Evolutionary conservation across 2,797 vertebrate genomes (phyloP), one percentile per base, ranked within the genome.

Genomic region (Platyrinchus mystaceus): DNA sequence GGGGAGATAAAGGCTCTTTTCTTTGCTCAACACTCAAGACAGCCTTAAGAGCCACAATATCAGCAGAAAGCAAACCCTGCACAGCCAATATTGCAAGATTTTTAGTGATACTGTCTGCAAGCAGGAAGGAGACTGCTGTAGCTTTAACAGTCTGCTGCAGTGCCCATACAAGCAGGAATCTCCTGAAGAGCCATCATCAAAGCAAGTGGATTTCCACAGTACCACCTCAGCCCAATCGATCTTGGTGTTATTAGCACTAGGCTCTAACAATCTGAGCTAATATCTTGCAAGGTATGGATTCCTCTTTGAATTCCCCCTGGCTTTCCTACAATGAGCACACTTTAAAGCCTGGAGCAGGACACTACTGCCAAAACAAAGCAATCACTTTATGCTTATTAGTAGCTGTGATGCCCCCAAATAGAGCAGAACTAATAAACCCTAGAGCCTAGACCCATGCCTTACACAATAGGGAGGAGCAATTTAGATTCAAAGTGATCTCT

Each of bases 1-100:
- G 50, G 86, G 64, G 86, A 77, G 73, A 90, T 73, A 90, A 92
- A 93, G 71, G 56, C 60, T 74, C 63, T 78, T 93, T 79, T 93
- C 71, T 94, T 56, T 77, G 56, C 76, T 86, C 64, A 88, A 34
- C 39, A 63, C 47, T 90, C 73, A 84, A 84, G 77, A 84, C 43
- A 81, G 68, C 41, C 47, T 90, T 44, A 86, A 90, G 62, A 92
- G 60, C 26, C 87, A 63, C 13, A 39, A 7, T 63, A 88, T 74
- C 83, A 93, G 80, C 53, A 90, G 60, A 86, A 92, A 83, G 66
- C 12, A 82, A 87, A 67, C 26, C 26, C 37, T 36, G 17, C 14
- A 36, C 39, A 84, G 84, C 37, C 71, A 60, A 37, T 64, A 60
- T 53, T 60, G 75, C 62, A 79, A 41, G 70, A 84, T 60, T 22